These are phyloP conservation scores for Strigops habroptila DNA, from an alignment of 2,113 vertebrate species.

Conservation along the genomic window DNA sequence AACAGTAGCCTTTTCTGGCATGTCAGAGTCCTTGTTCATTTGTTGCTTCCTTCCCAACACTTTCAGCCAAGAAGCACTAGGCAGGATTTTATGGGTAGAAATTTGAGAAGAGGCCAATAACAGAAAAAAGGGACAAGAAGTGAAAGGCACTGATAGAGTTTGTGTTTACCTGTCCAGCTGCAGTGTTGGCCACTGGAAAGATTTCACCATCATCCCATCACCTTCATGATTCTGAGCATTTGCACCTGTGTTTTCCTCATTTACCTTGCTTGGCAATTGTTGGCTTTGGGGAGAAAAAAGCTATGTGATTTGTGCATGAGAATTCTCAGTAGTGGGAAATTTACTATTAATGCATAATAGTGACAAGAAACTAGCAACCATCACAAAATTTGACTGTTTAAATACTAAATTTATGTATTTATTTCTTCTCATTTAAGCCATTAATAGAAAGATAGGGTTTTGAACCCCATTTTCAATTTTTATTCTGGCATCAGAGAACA, in stretches of 20 bases:
- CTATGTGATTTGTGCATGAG: not conserved
- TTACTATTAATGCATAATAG: not conserved
- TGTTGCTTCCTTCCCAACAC: not conserved
- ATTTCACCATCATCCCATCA: not conserved
- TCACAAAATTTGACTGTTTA: not conserved
- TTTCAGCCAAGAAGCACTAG: not conserved
- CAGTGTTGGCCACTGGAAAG: not conserved
- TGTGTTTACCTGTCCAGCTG: not conserved
- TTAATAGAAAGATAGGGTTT: not conserved
- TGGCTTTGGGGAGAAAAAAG: not conserved
- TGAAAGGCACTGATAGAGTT: not conserved
- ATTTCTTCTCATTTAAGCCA: not conserved
- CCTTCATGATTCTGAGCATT: not conserved
- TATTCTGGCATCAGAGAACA: not conserved
- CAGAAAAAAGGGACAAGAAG: not conserved
- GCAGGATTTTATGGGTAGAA: not conserved
- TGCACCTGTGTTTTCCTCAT: not conserved
- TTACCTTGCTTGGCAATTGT: not conserved
- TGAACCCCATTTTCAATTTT: not conserved
- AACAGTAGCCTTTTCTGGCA: not conserved
- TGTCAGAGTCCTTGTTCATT: constrained; percentile 8
- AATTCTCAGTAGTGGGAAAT: not conserved
- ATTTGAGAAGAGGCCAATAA: not conserved
- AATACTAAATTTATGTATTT: not conserved
- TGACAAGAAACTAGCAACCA: not conserved